Conservation (phyloP, 2,888 invertebrate genomes). For the Ischnus inquisitorius region DNA sequence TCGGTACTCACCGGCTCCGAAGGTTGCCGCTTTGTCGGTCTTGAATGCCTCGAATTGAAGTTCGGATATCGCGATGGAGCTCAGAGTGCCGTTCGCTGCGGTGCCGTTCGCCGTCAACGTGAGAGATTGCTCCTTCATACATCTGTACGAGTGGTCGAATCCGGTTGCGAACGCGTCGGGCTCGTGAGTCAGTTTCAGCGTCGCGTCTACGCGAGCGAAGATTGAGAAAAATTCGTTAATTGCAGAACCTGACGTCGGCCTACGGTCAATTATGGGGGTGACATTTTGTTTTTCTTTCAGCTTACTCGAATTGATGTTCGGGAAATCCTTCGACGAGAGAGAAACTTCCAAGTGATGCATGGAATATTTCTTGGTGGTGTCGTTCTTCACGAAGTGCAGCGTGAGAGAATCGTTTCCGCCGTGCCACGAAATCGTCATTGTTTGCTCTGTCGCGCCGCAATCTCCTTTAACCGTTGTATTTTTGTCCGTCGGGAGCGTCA, state of each 20-base stretch:
- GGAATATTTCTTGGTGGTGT: slow-evolving; percentile 78
- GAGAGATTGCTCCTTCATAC: slow-evolving; percentile 88
- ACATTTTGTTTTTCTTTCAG: slow-evolving; percentile 4
- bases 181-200: slow-evolving; percentile 86
- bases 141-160: slow-evolving; percentile 91
- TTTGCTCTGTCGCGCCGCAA: slow-evolving; percentile 84
- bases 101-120: slow-evolving; percentile 85
- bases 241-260: too few species aligned
- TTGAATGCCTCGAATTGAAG: slow-evolving; percentile 93
- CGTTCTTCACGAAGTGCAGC: slow-evolving; percentile 85
- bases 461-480: slow-evolving; percentile 82
- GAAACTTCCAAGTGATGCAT: slow-evolving; percentile 76
- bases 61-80: slow-evolving; percentile 87
- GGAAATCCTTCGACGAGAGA: slow-evolving; percentile 81
- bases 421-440: slow-evolving; percentile 84
- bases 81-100: slow-evolving; percentile 80
- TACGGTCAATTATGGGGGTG: too few species aligned
- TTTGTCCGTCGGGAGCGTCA: slow-evolving; percentile 85
- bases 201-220: slow-evolving; percentile 75
- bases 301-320: slow-evolving; percentile 79
- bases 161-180: slow-evolving; percentile 88
- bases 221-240: background rate
- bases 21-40: slow-evolving; percentile 86
- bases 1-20: slow-evolving; percentile 88
- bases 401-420: slow-evolving; percentile 78